These are phyloP conservation scores for Lepus oiostolus DNA, from an alignment of 2,797 vertebrate species.

Conservation along the genomic window DNA sequence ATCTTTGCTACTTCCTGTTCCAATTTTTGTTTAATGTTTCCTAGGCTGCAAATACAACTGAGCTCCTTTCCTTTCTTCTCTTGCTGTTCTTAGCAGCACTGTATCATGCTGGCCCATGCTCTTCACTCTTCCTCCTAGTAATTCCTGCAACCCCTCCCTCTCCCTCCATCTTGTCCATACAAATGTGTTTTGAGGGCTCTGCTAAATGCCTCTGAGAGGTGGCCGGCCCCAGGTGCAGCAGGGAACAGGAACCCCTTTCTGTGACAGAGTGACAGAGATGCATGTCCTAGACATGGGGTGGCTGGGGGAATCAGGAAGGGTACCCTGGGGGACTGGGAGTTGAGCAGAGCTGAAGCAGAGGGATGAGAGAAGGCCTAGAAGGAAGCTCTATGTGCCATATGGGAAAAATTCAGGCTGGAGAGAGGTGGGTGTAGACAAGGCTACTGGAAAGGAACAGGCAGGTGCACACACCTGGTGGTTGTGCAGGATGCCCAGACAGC, in stretches of 20 bases:
- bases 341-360: background rate
- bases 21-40: background rate
- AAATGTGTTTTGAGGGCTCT: background rate
- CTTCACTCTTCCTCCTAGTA: background rate
- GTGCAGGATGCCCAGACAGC: background rate
- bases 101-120: background rate
- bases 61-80: background rate
- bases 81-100: background rate
- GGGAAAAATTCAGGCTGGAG: background rate
- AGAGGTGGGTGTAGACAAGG: background rate
- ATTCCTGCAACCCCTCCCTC: background rate
- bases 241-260: background rate
- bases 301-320: too few relatives aligned
- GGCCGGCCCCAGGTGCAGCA: fast-evolving
- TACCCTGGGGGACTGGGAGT: background rate
- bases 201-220: background rate
- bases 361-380: background rate
- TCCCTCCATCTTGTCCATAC: background rate
- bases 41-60: background rate
- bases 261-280: background rate
- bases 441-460: background rate
- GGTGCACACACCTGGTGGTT: background rate
- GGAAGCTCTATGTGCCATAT: fast-evolving
- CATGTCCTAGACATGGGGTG: background rate
- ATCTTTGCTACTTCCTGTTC: background rate